These are phyloP conservation scores for Labeo calbasu DNA, from an alignment of 2,797 vertebrate genomes.

Conservation along the genomic window DNA sequence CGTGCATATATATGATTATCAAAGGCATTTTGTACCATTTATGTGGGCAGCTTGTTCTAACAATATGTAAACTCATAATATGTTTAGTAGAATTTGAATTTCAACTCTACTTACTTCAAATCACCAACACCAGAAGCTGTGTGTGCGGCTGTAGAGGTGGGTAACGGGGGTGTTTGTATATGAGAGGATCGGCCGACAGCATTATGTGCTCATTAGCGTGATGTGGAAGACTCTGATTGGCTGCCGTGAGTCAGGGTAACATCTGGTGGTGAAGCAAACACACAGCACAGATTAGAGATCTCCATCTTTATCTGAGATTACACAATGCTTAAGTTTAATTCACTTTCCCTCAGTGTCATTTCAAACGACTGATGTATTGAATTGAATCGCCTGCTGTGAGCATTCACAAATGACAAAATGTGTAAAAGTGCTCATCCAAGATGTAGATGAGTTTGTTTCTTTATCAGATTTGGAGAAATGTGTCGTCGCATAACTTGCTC, in stretches of 20 bases:
- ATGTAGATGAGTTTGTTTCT: neutral
- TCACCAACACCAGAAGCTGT: neutral
- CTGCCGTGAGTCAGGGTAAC: conserved; percentile 66
- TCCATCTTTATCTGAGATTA: neutral
- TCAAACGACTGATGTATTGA: neutral
- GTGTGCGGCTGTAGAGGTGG: neutral
- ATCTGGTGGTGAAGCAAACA: conserved; percentile 73
- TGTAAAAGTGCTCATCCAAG: neutral
- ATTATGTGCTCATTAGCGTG: conserved; percentile 65
- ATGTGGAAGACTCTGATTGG: conserved; percentile 68
- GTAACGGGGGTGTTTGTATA: neutral
- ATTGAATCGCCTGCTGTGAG: neutral
- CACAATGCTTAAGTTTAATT: neutral
- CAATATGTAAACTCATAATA: neutral
- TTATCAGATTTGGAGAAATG: too few species aligned
- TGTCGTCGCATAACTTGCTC: too few species aligned
- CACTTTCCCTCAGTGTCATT: neutral
- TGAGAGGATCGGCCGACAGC: conserved; percentile 9
- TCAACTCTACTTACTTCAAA: neutral
- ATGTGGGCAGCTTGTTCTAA: neutral
- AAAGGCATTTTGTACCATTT: neutral
- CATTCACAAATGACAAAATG: neutral
- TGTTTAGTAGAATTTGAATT: neutral
- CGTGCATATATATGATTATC: neutral
- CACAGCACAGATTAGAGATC: conserved; percentile 72